Evolutionary conservation across 2,888 invertebrate genomes (phyloP).

Genomic region (Nebria brevicollis): DNA sequence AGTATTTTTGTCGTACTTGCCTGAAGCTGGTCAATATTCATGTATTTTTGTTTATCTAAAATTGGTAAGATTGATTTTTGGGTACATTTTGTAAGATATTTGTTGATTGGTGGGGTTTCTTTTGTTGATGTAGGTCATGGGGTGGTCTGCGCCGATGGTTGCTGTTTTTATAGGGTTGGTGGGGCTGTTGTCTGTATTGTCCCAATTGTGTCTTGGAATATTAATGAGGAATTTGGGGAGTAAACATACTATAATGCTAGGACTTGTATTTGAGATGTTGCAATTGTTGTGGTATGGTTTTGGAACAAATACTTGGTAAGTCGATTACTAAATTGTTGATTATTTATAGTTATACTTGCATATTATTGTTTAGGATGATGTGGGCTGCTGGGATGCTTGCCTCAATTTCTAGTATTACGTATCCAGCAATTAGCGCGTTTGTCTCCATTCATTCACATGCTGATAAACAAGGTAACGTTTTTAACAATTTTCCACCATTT

Average conservation of each 20-base stretch:
- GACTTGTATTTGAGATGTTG: constrained; percentile 94
- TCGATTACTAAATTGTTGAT: not conserved
- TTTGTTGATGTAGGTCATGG: constrained; percentile 75
- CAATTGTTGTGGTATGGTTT: constrained; percentile 98
- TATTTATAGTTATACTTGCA: not conserved
- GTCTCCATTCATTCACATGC: constrained; percentile 97
- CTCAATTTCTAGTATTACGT: constrained; percentile 95
- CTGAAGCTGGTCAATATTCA: constrained; percentile 98
- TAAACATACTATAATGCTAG: constrained; percentile 97
- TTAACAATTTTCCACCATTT: not conserved
- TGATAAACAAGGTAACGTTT: constrained; percentile 87
- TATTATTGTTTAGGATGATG: constrained; percentile 82
- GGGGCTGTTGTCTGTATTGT: constrained; percentile 94
- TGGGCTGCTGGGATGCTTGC: constrained; percentile 98
- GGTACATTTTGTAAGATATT: not conserved
- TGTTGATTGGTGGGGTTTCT: constrained; percentile 32
- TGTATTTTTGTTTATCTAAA: constrained; percentile 99
- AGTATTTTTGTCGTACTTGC: constrained; percentile 96
- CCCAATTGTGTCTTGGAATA: constrained; percentile 85
- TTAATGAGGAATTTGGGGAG: constrained; percentile 83
- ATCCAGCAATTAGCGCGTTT: constrained; percentile 98
- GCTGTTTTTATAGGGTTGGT: constrained; percentile 98
- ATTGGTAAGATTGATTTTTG: constrained; percentile 69
- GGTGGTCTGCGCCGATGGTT: constrained; percentile 93
- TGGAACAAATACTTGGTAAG: constrained; percentile 91